These are phyloP conservation scores for Characodon lateralis DNA, from an alignment of 2,797 vertebrate species.

Conservation along the genomic window DNA sequence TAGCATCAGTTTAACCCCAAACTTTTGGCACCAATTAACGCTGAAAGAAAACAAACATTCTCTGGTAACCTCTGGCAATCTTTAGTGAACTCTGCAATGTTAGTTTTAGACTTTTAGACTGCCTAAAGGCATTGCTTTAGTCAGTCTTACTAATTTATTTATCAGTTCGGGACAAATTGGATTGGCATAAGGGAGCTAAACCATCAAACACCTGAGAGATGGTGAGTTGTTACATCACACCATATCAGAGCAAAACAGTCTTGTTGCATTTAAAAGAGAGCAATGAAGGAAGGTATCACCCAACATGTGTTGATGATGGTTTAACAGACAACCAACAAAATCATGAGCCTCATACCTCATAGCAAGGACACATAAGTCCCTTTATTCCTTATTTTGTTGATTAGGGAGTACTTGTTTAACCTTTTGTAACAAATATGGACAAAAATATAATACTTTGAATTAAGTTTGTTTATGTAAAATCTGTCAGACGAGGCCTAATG, in stretches of 20 bases:
- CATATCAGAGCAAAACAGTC: background rate
- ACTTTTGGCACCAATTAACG: slow-evolving; percentile 68
- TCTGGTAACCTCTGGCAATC: slow-evolving; percentile 28
- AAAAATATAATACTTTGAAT: background rate
- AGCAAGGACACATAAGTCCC: background rate
- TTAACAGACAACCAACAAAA: no score
- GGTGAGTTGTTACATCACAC: background rate
- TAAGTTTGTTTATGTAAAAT: background rate
- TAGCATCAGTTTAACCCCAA: slow-evolving; percentile 36
- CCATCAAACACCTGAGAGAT: background rate
- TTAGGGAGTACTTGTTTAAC: background rate
- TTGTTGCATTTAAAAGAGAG: no score
- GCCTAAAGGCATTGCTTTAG: no score
- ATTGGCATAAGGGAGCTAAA: background rate
- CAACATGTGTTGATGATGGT: no score
- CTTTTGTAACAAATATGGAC: background rate
- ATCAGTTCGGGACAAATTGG: background rate
- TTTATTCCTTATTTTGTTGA: background rate
- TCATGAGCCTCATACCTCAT: background rate
- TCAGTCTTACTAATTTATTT: background rate
- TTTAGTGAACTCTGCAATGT: slow-evolving; percentile 18
- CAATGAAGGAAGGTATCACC: background rate
- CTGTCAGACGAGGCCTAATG: background rate
- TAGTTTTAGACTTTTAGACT: slow-evolving; percentile 3
- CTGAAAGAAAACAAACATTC: slow-evolving; percentile 32